Percentiles rank a stretch among this genome's conserved stretches.
phyloP scores from a whole-genome alignment of 2,888 invertebrate species.

The Torymus aiolomorphi region DNA sequence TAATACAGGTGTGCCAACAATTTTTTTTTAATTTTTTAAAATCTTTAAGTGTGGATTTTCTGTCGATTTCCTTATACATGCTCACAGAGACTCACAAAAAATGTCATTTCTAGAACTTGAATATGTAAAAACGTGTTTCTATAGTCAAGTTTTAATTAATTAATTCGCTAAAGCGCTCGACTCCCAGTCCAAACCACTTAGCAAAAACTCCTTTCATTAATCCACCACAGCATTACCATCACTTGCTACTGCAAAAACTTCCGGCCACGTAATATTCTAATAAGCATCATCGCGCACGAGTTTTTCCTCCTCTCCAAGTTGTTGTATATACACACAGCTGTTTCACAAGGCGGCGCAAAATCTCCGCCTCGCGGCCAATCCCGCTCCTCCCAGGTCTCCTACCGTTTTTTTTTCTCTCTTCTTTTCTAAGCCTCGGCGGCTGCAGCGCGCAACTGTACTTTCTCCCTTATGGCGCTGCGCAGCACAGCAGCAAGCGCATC shows the following conservation, averaged over 20 bases:
- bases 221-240: conserved; percentile 7
- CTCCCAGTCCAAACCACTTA: too few species aligned
- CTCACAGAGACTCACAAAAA: too few species aligned
- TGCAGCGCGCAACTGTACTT: conserved; percentile 48
- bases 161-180: too few species aligned
- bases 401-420: neutral
- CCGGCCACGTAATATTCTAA: conserved; percentile 36
- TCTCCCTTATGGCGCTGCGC: conserved; percentile 13
- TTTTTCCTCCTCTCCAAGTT: conserved; percentile 1
- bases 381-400: neutral
- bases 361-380: neutral
- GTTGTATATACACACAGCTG: neutral
- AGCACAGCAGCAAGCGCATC: neutral
- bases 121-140: too few species aligned
- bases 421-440: neutral
- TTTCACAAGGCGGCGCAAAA: neutral
- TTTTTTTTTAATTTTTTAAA: too few species aligned
- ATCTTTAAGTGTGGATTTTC: too few species aligned
- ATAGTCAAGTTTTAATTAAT: too few species aligned
- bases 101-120: too few species aligned
- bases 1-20: too few species aligned
- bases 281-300: neutral
- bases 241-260: neutral
- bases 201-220: neutral
- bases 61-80: too few species aligned